Percentiles rank a stretch among this genome's conserved stretches.
Conservation (phyloP, 2,797 vertebrate genomes). For the Phoebastria nigripes region DNA sequence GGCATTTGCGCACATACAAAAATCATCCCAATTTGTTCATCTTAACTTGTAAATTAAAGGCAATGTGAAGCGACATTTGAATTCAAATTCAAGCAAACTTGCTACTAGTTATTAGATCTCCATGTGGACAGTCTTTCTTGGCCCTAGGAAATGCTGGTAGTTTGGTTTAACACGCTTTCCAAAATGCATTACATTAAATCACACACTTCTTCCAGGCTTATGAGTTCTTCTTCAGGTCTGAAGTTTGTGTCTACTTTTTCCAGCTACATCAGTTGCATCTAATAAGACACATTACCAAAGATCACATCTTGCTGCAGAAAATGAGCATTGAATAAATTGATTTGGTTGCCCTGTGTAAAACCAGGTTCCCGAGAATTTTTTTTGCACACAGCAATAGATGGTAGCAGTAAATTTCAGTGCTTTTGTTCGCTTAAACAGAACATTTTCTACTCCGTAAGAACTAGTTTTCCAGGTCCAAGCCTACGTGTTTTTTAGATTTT, state of each 20-base stretch:
- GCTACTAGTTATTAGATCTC: background rate
- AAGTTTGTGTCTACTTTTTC: background rate
- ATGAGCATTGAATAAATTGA: rapidly evolving
- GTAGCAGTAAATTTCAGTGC: background rate
- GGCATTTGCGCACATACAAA: background rate
- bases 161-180: background rate
- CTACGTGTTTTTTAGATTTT: background rate
- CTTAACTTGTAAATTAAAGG: background rate
- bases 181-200: background rate
- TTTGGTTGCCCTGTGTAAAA: background rate
- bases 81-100: background rate
- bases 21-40: background rate
- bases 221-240: no score
- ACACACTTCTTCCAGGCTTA: background rate
- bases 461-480: slow-evolving; percentile 38
- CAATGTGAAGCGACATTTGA: background rate
- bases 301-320: background rate
- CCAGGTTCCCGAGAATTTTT: background rate
- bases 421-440: slow-evolving; percentile 4
- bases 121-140: rapidly evolving
- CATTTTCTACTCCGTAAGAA: background rate
- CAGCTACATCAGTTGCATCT: background rate
- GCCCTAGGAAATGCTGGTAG: background rate
- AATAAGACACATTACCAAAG: background rate
- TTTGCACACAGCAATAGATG: background rate